Base-by-base conservation (phyloP, 1,140 invertebrate species). In the Dolichoris vasculosae region DNA sequence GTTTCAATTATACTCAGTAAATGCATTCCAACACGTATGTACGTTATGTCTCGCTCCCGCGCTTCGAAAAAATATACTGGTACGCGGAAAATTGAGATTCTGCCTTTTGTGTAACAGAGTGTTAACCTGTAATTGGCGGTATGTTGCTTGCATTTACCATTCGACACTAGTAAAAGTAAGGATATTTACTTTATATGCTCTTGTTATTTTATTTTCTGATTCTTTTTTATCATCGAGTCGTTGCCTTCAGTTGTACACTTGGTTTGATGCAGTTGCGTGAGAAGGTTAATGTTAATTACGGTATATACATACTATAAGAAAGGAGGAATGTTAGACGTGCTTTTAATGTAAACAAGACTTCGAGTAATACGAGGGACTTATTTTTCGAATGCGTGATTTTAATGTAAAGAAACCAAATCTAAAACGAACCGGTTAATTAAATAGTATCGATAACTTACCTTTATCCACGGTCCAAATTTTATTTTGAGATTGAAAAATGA, bases 41-140 rank as follows among this genome's bases (percentile, higher is more conserved):
- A 73, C 40, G 38, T 73, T 43, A n/a, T 73, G 69, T 73, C 26
- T 73, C 69, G 40, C 69, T 73, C 32, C 69, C 38, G 69, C 40
- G 38, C 43, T 77, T 51, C 46, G 46, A 75, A 48, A 46, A 77
- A 77, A 55, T 77, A 48, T 4, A 51, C 30, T 6, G 32, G n/a
- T 77, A 51, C 75, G 43, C 15, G 43, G 46, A 77, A 77, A 77
- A 77, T 55, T 77, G 75, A 77, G 17, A 43, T 77, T 48, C 30
- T 77, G 15, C 26, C 40, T 26, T 73, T 73, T 43, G 67, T 35
- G 77, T 79, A 79, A 79, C 55, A 79, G 43, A 79, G 77, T 79
- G 55, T 63, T 55, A 79, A 79, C 77, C 43, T 79, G 48, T 63
- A 79, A 63, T 79, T 79, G 77, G 17, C n/a, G 32, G 23, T 20